phyloP scores from a whole-genome alignment of 2,888 invertebrate genomes.

The Tolmerus cingulatus region DNA sequence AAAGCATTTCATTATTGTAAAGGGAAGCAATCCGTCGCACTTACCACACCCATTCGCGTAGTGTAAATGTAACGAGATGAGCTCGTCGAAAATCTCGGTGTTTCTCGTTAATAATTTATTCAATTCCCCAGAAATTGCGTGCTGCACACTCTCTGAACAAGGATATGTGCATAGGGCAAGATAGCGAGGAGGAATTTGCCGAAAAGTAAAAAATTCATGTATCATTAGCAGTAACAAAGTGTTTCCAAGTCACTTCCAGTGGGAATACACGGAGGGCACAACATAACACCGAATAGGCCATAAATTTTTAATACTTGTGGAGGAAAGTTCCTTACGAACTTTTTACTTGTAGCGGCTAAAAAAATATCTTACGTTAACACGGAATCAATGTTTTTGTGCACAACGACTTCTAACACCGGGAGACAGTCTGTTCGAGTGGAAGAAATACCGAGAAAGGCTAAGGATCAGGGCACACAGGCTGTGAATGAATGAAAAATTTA shows the following conservation, averaged over 20 bases:
- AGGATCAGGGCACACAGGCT: neutral
- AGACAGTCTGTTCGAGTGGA: neutral
- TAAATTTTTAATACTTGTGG: constrained; percentile 32
- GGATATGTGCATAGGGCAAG: neutral
- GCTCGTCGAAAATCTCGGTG: constrained; percentile 2
- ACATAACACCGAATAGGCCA: neutral
- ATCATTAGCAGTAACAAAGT: constrained; percentile 36
- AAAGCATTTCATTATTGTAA: neutral
- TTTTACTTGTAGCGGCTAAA: constrained; percentile 4
- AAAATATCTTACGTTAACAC: constrained; percentile 12
- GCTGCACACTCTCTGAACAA: neutral
- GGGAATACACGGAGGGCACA: neutral
- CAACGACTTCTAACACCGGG: neutral
- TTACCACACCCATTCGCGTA: neutral
- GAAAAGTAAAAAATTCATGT: constrained; percentile 35
- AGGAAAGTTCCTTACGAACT: constrained; percentile 1
- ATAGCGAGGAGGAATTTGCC: constrained; percentile 2
- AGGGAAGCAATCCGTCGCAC: neutral
- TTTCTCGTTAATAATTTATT: constrained; percentile 20
- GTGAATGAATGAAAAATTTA: constrained; percentile 6
- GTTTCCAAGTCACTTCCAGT: neutral
- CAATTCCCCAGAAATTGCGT: constrained; percentile 1
- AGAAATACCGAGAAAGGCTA: neutral
- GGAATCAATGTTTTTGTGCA: constrained; percentile 22
- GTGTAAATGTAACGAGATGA: neutral